phyloP scores from a whole-genome alignment of 2,113 vertebrate species.

The Pollimyrus isidori region DNA sequence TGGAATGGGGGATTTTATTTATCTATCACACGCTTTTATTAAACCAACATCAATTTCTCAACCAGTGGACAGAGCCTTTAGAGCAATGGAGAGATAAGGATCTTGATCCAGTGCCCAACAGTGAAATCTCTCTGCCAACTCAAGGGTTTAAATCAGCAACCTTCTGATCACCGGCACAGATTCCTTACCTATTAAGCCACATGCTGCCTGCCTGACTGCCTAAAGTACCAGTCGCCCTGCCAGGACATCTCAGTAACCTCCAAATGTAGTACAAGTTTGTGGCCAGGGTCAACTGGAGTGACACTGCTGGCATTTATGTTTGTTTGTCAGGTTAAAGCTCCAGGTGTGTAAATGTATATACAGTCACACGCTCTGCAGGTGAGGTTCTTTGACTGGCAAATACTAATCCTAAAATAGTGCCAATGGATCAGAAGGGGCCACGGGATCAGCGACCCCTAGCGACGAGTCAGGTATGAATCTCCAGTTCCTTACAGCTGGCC shows the following conservation, averaged over 20 bases:
- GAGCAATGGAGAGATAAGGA: neutral
- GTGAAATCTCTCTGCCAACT: neutral
- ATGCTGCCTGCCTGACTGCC: neutral
- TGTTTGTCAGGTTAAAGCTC: neutral
- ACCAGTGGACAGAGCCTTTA: neutral
- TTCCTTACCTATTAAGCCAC: neutral
- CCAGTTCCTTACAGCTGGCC: neutral
- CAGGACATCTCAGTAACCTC: neutral
- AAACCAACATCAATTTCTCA: neutral
- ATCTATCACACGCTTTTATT: neutral
- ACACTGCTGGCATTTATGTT: neutral
- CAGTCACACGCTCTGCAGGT: neutral
- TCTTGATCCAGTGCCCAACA: neutral
- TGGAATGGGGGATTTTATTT: neutral
- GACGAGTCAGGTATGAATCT: neutral
- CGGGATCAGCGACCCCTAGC: neutral
- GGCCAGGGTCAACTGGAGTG: neutral
- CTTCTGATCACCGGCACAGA: neutral
- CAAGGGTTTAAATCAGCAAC: neutral
- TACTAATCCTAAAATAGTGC: neutral
- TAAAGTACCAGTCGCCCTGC: neutral
- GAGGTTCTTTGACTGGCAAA: neutral
- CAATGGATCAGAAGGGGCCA: neutral
- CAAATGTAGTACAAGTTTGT: neutral
- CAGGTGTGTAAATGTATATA: neutral